Evolutionary conservation across 2,797 vertebrate species (phyloP).

Genomic region (Oreochromis mossambicus): DNA sequence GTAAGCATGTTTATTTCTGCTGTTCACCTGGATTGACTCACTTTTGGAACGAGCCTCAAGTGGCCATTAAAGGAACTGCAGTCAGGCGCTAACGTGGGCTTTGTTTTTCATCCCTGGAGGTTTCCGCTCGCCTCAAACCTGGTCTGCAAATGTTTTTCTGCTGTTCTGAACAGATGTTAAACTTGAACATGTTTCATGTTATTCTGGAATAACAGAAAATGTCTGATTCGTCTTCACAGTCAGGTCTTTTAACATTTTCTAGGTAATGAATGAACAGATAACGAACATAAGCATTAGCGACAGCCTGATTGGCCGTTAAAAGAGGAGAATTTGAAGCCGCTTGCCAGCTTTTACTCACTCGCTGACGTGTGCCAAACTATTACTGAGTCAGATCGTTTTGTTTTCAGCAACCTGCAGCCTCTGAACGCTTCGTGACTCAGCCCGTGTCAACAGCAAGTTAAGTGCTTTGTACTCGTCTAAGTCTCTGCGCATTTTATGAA

Average conservation of each 20-base stretch:
- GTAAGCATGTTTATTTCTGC: not conserved
- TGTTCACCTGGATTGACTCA: not conserved
- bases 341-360: not conserved
- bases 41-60: not conserved
- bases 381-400: not conserved
- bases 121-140: not conserved
- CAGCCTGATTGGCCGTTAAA: not conserved
- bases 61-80: not conserved
- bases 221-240: fast-evolving
- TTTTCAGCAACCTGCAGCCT: not conserved
- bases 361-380: not conserved
- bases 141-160: not conserved
- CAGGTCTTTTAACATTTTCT: not conserved
- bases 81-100: not conserved
- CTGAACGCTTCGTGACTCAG: not conserved
- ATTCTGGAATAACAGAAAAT: not conserved
- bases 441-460: not conserved
- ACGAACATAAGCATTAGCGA: fast-evolving
- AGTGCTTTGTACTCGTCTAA: not conserved
- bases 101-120: not conserved
- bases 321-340: not conserved
- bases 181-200: not conserved
- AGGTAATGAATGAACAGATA: not conserved
- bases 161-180: not conserved
- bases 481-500: not conserved